Evolutionary conservation across 2,888 invertebrate genomes (phyloP).

Genomic region (Abrostola triplasia): DNA sequence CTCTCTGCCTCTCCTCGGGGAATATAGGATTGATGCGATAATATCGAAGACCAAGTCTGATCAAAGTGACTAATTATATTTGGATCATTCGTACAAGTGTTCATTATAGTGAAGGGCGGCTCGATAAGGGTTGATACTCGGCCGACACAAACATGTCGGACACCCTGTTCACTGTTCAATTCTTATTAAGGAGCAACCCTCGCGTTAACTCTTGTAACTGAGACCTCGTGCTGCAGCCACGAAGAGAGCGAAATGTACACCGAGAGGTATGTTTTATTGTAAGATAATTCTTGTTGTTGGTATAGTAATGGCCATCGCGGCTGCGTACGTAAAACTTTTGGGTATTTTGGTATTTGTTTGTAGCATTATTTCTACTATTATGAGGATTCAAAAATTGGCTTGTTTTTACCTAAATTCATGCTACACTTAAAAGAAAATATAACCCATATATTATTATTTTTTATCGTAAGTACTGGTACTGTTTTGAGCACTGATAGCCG

Average conservation of each 20-base stretch:
- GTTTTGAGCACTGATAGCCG: no score
- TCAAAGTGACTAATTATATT: background rate
- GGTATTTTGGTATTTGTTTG: no score
- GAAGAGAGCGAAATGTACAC: constrained; percentile 36
- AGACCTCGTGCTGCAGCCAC: constrained; percentile 58
- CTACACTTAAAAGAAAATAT: no score
- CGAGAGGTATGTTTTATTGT: background rate
- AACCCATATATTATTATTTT: no score
- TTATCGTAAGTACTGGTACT: no score
- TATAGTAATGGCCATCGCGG: no score
- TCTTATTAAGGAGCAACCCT: constrained; percentile 69
- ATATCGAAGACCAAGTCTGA: background rate
- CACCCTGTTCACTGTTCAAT: constrained; percentile 63
- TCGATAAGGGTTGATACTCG: constrained; percentile 42
- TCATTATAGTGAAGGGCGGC: constrained; percentile 30
- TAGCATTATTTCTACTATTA: no score
- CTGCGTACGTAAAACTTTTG: no score
- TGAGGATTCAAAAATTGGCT: no score
- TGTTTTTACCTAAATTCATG: no score
- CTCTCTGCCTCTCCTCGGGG: no score
- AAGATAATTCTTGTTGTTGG: background rate
- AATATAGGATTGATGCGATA: background rate
- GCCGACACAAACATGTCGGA: constrained; percentile 67
- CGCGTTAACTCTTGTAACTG: constrained; percentile 75
- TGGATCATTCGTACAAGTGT: background rate